phyloP scores from a whole-genome alignment of 2,113 vertebrate genomes.

The Gracilinanus agilis region DNA sequence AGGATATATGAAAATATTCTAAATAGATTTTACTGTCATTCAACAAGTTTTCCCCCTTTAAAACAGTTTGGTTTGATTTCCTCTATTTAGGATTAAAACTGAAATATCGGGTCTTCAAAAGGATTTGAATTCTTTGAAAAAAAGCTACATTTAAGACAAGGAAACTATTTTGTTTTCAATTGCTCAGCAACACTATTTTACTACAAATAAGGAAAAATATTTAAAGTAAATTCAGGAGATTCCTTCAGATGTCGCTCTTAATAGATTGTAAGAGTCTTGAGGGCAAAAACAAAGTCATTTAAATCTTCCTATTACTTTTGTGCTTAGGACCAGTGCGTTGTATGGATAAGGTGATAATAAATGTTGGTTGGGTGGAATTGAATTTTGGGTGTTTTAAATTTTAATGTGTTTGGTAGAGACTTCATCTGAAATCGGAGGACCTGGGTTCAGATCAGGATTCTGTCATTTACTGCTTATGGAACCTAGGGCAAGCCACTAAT shows the following conservation, averaged over 20 bases:
- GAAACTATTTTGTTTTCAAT: constrained; percentile 59
- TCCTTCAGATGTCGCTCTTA: constrained; percentile 17
- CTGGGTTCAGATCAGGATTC: neutral
- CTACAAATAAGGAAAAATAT: constrained; percentile 49
- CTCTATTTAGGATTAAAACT: constrained; percentile 55
- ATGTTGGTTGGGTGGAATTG: neutral
- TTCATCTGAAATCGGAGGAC: neutral
- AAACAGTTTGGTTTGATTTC: constrained; percentile 61
- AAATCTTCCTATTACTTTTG: neutral
- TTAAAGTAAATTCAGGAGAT: constrained; percentile 35
- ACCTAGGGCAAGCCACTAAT: neutral
- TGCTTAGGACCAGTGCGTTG: neutral
- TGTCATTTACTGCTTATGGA: neutral
- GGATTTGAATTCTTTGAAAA: constrained; percentile 53
- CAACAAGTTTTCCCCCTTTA: neutral
- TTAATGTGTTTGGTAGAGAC: neutral
- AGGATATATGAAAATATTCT: constrained; percentile 30
- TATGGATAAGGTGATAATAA: neutral
- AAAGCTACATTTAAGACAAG: constrained; percentile 23
- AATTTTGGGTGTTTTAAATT: neutral
- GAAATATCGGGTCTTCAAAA: constrained; percentile 49
- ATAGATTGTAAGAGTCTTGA: neutral
- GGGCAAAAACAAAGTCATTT: neutral
- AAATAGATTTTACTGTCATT: constrained; percentile 29
- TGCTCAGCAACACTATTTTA: constrained; percentile 49